These are phyloP conservation scores for Furnarius figulus DNA, from an alignment of 2,113 vertebrate genomes.

Conservation along the genomic window DNA sequence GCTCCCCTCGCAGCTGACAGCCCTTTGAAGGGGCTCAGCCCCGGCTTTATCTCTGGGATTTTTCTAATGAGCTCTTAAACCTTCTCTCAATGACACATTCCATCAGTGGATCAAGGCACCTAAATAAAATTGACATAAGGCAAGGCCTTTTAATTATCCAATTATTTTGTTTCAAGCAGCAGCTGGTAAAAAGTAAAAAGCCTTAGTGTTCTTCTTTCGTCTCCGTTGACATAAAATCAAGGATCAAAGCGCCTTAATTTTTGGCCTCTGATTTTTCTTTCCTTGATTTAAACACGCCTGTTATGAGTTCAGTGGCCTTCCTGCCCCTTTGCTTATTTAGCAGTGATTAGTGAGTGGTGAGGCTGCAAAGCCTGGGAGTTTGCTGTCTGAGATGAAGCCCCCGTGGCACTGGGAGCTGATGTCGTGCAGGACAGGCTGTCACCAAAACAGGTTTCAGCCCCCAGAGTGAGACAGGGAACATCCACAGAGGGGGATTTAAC, in stretches of 20 bases:
- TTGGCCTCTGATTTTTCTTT: conserved; percentile 60
- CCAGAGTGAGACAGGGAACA: not conserved
- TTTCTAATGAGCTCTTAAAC: conserved; percentile 62
- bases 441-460: not conserved
- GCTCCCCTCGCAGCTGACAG: not conserved
- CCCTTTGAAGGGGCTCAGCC: conserved; percentile 44
- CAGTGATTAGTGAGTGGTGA: conserved; percentile 40
- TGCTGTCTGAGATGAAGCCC: not conserved
- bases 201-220: conserved; percentile 59
- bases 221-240: conserved; percentile 69
- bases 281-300: conserved; percentile 49
- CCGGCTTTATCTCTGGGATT: conserved; percentile 22
- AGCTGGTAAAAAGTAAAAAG: conserved; percentile 69
- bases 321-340: conserved; percentile 40
- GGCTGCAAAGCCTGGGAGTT: not conserved
- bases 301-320: conserved; percentile 58
- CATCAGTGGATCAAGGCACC: conserved; percentile 71
- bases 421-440: not conserved
- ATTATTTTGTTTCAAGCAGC: conserved; percentile 74
- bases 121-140: conserved; percentile 73
- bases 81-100: conserved; percentile 70
- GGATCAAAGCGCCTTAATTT: conserved; percentile 70
- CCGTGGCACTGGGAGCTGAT: not conserved
- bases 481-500: not conserved
- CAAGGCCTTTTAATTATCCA: conserved; percentile 77